A percentile compares a stretch with the other conserved stretches of the same genome.
Evolutionary conservation across 35 echinoderm and acorn worm species (phyloP).

Genomic region (Chiridota heheva): DNA sequence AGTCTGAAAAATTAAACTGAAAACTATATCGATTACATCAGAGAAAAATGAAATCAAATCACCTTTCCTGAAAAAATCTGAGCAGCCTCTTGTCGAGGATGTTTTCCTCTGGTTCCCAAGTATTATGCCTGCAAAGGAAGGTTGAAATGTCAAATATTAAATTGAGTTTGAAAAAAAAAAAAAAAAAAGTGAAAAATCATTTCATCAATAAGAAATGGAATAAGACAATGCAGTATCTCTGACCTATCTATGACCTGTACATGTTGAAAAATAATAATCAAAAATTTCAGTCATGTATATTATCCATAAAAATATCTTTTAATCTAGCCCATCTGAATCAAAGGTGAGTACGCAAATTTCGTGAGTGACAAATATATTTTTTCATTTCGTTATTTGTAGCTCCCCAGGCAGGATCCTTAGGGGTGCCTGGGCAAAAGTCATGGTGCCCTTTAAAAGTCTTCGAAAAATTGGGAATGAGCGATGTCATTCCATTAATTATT

Average conservation of each 20-base stretch:
- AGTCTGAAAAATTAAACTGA: not conserved
- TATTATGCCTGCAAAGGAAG: slow-evolving; percentile 39
- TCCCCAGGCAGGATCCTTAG: too few relatives aligned
- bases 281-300: not conserved
- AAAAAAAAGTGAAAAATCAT: not conserved
- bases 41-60: not conserved
- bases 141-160: not conserved
- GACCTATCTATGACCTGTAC: too few relatives aligned
- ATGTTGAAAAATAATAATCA: too few relatives aligned
- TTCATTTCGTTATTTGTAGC: too few relatives aligned
- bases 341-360: too few relatives aligned
- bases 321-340: too few relatives aligned
- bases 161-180: not conserved
- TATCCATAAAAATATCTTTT: not conserved
- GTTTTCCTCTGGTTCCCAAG: slow-evolving; percentile 55
- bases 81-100: slow-evolving; percentile 47
- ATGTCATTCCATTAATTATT: too few relatives aligned
- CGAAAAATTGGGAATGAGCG: too few relatives aligned
- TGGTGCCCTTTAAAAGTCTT: too few relatives aligned
- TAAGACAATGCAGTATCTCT: too few relatives aligned
- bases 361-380: too few relatives aligned
- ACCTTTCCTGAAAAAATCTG: slow-evolving; percentile 47
- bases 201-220: not conserved
- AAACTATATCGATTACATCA: not conserved
- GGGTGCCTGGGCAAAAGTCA: too few relatives aligned